Conservation (phyloP, 1,140 invertebrate species). For the Drosophila burlai region DNA sequence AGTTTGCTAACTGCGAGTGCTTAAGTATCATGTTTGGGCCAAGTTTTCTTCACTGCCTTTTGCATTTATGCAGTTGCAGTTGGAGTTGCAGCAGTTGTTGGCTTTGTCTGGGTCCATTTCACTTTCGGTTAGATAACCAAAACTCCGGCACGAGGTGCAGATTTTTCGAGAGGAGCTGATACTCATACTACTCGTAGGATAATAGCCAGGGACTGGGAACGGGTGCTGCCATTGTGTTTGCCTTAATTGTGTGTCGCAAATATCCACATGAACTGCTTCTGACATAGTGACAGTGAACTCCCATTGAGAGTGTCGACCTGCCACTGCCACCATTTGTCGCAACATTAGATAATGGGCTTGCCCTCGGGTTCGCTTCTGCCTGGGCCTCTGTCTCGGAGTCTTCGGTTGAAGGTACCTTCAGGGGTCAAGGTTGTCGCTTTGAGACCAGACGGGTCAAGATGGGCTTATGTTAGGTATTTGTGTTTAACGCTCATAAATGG, state of each 20-base stretch:
- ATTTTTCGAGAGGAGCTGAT: not conserved
- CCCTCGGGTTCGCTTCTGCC: slow-evolving; percentile 33
- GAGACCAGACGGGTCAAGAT: not conserved
- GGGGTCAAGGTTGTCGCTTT: slow-evolving; percentile 62
- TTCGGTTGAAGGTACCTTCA: slow-evolving; percentile 25
- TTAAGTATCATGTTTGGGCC: slow-evolving; percentile 63
- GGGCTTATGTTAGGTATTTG: slow-evolving; percentile 1
- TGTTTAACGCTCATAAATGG: slow-evolving; percentile 2
- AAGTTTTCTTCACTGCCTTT: slow-evolving; percentile 63
- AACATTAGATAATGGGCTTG: slow-evolving; percentile 66
- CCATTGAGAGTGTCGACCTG: slow-evolving; percentile 32
- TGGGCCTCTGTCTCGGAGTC: slow-evolving; percentile 9
- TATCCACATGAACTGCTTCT: slow-evolving; percentile 48
- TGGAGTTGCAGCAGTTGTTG: slow-evolving; percentile 38
- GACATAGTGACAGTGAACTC: slow-evolving; percentile 74
- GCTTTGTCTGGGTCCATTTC: slow-evolving; percentile 60
- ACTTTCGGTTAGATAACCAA: slow-evolving; percentile 77
- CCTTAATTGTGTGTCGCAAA: slow-evolving; percentile 22
- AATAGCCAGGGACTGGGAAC: slow-evolving; percentile 19
- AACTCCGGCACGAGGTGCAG: slow-evolving; percentile 1
- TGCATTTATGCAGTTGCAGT: slow-evolving; percentile 53
- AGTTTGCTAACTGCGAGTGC: slow-evolving; percentile 74
- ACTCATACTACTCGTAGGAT: slow-evolving; percentile 44
- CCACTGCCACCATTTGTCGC: slow-evolving; percentile 35
- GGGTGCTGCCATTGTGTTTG: slow-evolving; percentile 21